Conservation (phyloP, 1,140 invertebrate genomes). For the Tetragnatha versicolor region DNA sequence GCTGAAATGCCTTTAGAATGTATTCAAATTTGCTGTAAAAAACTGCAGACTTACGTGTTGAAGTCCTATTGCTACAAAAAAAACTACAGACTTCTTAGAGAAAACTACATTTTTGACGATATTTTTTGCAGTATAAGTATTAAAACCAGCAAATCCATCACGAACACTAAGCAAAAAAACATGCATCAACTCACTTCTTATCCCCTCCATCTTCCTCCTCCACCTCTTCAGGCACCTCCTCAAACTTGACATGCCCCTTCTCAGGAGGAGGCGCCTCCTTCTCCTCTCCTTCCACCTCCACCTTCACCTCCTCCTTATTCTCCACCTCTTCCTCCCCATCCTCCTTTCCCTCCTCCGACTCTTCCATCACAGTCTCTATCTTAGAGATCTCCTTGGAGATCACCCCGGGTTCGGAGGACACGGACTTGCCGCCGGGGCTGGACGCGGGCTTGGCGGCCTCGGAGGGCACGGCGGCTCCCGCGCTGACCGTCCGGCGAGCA, state of each 20-base stretch:
- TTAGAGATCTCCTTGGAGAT: conserved; percentile 31
- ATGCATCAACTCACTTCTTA: no score
- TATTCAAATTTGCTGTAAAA: no score
- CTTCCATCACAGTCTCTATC: conserved; percentile 35
- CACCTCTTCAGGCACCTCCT: background rate
- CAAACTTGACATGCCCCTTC: conserved; percentile 3
- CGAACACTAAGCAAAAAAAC: no score
- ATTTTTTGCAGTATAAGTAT: no score
- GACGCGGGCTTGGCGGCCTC: background rate
- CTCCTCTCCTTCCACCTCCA: background rate
- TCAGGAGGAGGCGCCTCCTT: background rate
- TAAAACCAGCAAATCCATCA: no score
- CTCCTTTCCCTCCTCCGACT: conserved; percentile 19
- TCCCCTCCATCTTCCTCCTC: no score
- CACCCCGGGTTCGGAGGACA: conserved; percentile 35
- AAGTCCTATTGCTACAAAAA: no score
- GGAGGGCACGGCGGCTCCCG: conserved; percentile 1
- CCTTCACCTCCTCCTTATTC: background rate
- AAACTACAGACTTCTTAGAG: no score
- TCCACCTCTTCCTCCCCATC: background rate
- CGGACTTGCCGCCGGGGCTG: conserved; percentile 32
- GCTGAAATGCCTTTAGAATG: no score
- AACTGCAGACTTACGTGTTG: no score
- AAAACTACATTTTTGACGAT: no score
- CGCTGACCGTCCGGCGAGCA: conserved; percentile 35